Evolutionary conservation across 2,113 vertebrate genomes (phyloP), one percentile per base, ranked within the genome.

Genomic region (Cariama cristata): DNA sequence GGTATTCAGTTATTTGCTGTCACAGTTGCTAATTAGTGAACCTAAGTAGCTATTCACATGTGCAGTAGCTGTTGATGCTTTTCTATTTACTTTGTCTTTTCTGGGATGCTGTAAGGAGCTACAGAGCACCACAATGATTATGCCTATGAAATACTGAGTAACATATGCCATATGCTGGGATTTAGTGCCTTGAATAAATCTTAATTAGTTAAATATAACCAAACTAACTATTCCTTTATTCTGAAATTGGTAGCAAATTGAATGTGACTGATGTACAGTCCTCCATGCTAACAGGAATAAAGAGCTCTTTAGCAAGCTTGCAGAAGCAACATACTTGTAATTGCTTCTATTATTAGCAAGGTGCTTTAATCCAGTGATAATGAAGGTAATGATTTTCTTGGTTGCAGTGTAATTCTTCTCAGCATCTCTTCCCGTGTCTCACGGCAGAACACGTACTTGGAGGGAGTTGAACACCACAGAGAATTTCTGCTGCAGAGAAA

Each of bases 151-250:
- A 60, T 38, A 68, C 49, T 11, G 79, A 73, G 67, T 47, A 92
- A 74, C 80, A 18, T 14, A 23, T 11, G 56, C 69, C 96, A 90
- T 90, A 85, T 69, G 92, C 86, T 45, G 74, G 52, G 47, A 17
- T 92, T 69, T 44, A 75, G 52, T n/a, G 44, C 81, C 86, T 84
- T 66, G 64, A 85, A 82, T 75, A 81, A 85, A 92, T 73, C 92
- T 92, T 85, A 90, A 94, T 94, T 90, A 92, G 79, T 90, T 88
- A 77, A 86, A 92, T 74, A 69, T 85, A 90, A 85, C 89, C 49
- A 73, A 79, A 53, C 72, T 35, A 80, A 56, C 60, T 77, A 42
- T 80, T 74, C 30, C 69, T 93, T 86, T 67, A 32, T 55, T 73
- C 53, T 21, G 32, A 71, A 83, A 76, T 63, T 16, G 53, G 53